Evolutionary conservation across 2,113 vertebrate species (phyloP).

Genomic region (Pomatorhinus ruficollis): DNA sequence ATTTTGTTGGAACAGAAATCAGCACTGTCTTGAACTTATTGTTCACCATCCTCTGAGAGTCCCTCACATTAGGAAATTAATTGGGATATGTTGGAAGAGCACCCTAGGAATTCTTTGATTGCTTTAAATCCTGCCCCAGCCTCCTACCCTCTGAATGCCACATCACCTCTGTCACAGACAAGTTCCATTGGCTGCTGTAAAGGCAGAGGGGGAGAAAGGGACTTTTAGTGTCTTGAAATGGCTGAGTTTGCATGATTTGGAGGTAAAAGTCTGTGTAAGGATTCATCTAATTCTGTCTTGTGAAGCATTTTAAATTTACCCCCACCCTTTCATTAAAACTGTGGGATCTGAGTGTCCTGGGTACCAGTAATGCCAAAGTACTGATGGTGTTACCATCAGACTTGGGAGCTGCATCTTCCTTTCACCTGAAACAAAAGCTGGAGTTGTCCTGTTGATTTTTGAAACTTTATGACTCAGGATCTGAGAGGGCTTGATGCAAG

Average conservation of each 20-base stretch:
- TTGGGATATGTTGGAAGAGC: neutral
- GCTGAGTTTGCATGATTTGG: neutral
- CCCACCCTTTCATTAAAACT: neutral
- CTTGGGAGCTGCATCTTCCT: neutral
- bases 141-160: neutral
- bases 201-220: neutral
- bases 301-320: neutral
- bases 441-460: neutral
- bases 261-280: neutral
- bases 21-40: neutral
- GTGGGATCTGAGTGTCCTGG: neutral
- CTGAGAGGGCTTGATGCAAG: neutral
- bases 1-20: neutral
- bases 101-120: neutral
- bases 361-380: neutral
- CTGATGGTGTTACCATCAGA: neutral
- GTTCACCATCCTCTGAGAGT: neutral
- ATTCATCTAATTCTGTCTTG: neutral
- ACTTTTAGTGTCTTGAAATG: neutral
- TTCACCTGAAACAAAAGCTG: neutral
- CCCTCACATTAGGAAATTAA: constrained; percentile 4
- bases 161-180: neutral
- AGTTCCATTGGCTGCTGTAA: neutral
- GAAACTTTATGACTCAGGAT: neutral
- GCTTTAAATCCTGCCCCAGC: neutral